Base-by-base conservation (phyloP, 2,797 vertebrate genomes). In the Pseudocheirus occidentalis region DNA sequence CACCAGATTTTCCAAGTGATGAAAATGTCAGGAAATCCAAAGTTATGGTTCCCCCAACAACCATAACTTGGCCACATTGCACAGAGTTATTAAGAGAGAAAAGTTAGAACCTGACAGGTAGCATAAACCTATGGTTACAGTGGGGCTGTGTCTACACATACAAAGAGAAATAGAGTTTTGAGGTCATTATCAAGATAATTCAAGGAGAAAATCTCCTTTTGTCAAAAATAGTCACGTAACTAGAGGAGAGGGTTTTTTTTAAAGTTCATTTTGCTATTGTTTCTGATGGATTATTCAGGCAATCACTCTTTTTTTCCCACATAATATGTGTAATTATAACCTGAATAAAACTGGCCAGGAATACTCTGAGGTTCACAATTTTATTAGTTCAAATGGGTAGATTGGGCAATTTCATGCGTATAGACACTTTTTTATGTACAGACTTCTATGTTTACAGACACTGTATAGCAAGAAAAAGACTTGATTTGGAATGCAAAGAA, bases 1-100 rank as follows among this genome's bases (percentile, higher is more conserved):
- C 14, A 6, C 56, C 94, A 94, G 95, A 94, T 94, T 94, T 92
- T 94, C 59, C 92, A 66, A 94, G 90, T 91, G 93, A 96, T 95
- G 95, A 96, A 97, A 96, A 95, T 95, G 93, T 95, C 96, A 95
- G 92, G 27, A 94, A 93, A 93, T 4, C 57, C 91, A 58, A 95
- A 96, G 90, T 95, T 94, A 96, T 91, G n/a, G 92, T 87, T 95
- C 95, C 96, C 93, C 40, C 91, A 96, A 58, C 81, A 95, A 90
- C 91, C 57, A 90, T 94, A 94, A 95, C 56, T 90, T 95, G 97
- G 93, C 52, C 92, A 91, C 57, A 92, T 92, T 46, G 94, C 91
- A 94, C 59, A 66, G 92, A 96, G 92, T 93, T 92, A 95, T 94
- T 90, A 92, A 95, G 81, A 89, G 81, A 91, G 94, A 95, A 91